Percentiles rank a stretch among this genome's conserved stretches.
Conservation (phyloP, 2,888 invertebrate species). For the Drosophila pullipes region DNA sequence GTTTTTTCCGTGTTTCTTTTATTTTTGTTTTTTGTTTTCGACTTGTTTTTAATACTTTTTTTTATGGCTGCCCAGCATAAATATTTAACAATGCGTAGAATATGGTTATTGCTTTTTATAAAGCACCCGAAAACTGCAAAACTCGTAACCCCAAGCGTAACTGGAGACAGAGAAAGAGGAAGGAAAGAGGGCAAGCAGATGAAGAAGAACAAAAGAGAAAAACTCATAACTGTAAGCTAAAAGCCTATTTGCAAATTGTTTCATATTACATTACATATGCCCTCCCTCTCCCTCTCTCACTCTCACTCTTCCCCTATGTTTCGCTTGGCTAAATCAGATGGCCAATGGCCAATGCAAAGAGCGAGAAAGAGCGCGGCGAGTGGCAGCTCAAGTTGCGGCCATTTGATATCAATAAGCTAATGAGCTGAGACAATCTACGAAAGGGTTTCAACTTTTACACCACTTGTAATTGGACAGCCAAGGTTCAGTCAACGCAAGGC, state of each 20-base stretch:
- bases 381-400: constrained; percentile 6
- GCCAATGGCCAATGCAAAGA: constrained; percentile 22
- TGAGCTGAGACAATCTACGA: constrained; percentile 7
- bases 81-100: constrained; percentile 66
- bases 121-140: constrained; percentile 21
- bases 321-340: constrained; percentile 51
- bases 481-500: neutral
- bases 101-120: constrained; percentile 57
- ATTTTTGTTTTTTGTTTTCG: constrained; percentile 5
- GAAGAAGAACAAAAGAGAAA: constrained; percentile 10
- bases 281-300: neutral
- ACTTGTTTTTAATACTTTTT: constrained; percentile 42
- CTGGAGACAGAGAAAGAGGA: neutral
- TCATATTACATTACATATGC: constrained; percentile 57
- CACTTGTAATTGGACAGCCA: neutral
- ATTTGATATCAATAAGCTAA: constrained; percentile 15
- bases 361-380: neutral
- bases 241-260: constrained; percentile 75
- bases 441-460: neutral
- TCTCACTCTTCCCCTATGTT: neutral
- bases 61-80: constrained; percentile 58
- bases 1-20: constrained; percentile 24
- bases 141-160: constrained; percentile 10
- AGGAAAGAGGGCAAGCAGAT: neutral
- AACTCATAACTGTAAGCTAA: constrained; percentile 50